A percentile compares a stretch with the other conserved stretches of the same genome.
These are phyloP conservation scores for Fregata magnificens DNA, from an alignment of 2,113 vertebrate genomes.

Conservation along the genomic window DNA sequence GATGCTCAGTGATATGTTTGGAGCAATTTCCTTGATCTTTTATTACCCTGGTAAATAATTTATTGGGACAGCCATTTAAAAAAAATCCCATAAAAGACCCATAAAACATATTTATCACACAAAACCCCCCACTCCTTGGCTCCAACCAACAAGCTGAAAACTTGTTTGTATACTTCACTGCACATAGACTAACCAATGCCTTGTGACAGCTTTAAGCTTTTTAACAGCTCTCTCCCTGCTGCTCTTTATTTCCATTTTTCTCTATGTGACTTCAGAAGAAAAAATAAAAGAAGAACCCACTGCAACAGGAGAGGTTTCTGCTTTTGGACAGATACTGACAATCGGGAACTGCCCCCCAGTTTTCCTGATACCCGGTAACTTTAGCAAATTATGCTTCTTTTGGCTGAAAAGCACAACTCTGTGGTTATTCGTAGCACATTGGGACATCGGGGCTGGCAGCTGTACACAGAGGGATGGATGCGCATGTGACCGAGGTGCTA, in stretches of 20 bases:
- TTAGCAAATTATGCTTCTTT: not conserved
- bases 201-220: slow-evolving; percentile 63
- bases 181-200: slow-evolving; percentile 56
- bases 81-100: slow-evolving; percentile 62
- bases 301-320: not conserved
- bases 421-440: fast-evolving
- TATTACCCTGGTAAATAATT: slow-evolving; percentile 67
- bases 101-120: slow-evolving; percentile 66
- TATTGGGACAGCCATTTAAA: slow-evolving; percentile 48
- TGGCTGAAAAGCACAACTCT: not conserved
- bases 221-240: slow-evolving; percentile 46
- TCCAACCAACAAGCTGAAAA: slow-evolving; percentile 52
- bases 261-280: not conserved
- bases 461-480: not conserved
- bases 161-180: slow-evolving; percentile 57
- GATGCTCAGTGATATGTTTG: not conserved
- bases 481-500: fast-evolving
- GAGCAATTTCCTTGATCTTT: slow-evolving; percentile 66
- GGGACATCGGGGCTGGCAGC: not conserved
- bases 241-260: slow-evolving; percentile 35
- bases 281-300: not conserved
- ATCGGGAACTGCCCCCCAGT: not conserved
- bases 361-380: not conserved
- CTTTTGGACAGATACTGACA: not conserved
- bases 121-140: not conserved